phyloP scores from a whole-genome alignment of 2,888 invertebrate genomes.

The Ormia ochracea region DNA sequence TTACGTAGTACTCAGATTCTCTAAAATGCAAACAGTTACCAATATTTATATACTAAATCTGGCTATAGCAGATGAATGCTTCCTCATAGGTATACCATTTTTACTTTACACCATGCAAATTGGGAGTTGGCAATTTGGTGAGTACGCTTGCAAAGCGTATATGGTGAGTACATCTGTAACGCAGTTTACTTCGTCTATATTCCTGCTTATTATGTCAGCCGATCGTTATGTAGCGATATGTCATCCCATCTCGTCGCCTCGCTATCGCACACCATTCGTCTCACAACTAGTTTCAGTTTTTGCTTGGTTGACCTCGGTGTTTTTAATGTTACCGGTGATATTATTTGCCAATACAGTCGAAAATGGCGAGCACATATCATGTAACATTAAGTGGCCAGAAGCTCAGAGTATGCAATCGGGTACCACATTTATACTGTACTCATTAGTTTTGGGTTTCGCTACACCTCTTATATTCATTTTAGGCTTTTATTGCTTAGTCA shows the following conservation, averaged over 20 bases:
- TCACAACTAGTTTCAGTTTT: conserved; percentile 89
- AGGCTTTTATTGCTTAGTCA: conserved; percentile 92
- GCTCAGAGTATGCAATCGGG: conserved; percentile 81
- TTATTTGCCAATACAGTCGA: conserved; percentile 87
- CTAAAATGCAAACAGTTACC: conserved; percentile 96
- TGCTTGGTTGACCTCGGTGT: conserved; percentile 90
- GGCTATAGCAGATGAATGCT: conserved; percentile 94
- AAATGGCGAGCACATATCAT: conserved; percentile 80
- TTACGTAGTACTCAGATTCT: conserved; percentile 91
- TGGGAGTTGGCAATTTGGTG: conserved; percentile 91
- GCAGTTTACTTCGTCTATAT: conserved; percentile 94
- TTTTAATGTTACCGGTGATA: conserved; percentile 93
- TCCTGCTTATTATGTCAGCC: conserved; percentile 94
- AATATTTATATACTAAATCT: conserved; percentile 96
- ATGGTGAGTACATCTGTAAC: conserved; percentile 95
- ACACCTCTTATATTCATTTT: conserved; percentile 90
- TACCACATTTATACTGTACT: conserved; percentile 91
- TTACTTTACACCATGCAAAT: conserved; percentile 86
- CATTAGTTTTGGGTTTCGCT: conserved; percentile 91
- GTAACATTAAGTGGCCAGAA: conserved; percentile 90
- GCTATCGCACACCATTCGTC: conserved; percentile 90
- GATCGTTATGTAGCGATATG: conserved; percentile 95
- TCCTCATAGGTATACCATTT: conserved; percentile 93
- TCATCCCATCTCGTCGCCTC: conserved; percentile 92
- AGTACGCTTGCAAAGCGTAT: conserved; percentile 91